Evolutionary conservation across 2,797 vertebrate genomes (phyloP).

Genomic region (Poeciliopsis gracilis): DNA sequence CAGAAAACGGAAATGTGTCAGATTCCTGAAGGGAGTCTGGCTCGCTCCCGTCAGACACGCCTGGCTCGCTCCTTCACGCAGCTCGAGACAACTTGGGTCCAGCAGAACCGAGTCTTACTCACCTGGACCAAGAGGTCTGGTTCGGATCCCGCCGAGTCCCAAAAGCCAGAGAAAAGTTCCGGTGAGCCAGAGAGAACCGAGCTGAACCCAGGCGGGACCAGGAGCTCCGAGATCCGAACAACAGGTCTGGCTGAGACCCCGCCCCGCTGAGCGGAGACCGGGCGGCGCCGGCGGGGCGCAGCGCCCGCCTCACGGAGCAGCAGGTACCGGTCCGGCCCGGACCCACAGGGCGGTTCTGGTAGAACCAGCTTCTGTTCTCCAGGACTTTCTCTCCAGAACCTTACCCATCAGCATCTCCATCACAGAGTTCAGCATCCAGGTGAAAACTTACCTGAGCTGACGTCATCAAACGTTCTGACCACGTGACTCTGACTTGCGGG

Average conservation of each 20-base stretch:
- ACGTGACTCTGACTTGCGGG: background rate
- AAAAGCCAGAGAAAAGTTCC: slow-evolving; percentile 25
- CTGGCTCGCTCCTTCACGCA: slow-evolving; percentile 39
- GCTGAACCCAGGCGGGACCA: slow-evolving; percentile 18
- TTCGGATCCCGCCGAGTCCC: slow-evolving; percentile 21
- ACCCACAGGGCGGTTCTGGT: background rate
- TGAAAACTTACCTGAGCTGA: background rate
- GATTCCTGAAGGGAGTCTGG: slow-evolving; percentile 18
- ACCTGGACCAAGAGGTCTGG: slow-evolving; percentile 47
- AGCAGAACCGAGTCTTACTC: slow-evolving; percentile 34
- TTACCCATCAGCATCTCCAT: background rate
- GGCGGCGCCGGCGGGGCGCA: slow-evolving; percentile 20
- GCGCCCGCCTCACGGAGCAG: background rate
- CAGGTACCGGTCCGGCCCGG: background rate
- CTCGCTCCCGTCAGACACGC: slow-evolving; percentile 48
- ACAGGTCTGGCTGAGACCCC: slow-evolving; percentile 66
- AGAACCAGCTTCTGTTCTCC: background rate
- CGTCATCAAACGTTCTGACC: background rate
- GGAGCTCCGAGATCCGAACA: slow-evolving; percentile 48
- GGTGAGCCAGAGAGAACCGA: slow-evolving; percentile 2
- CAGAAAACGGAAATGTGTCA: background rate
- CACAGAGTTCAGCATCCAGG: background rate
- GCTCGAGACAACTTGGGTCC: slow-evolving; percentile 22
- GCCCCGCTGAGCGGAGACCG: slow-evolving; percentile 34
- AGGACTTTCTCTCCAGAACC: background rate